phyloP scores from a whole-genome alignment of 2,797 vertebrate species.

The Kryptolebias ocellatus region DNA sequence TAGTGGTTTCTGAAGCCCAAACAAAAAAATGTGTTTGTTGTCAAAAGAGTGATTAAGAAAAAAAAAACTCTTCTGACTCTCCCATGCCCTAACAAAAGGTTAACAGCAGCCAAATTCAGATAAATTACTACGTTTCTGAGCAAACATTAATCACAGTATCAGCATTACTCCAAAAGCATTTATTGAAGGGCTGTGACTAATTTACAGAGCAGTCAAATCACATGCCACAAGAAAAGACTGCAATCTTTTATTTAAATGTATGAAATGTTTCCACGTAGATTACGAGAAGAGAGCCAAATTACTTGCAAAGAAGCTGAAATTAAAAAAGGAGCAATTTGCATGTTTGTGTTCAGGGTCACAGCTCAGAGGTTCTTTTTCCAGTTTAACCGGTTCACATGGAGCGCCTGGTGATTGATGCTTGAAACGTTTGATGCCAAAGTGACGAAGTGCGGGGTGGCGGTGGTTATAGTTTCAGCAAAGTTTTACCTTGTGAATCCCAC shows the following conservation, averaged over 20 bases:
- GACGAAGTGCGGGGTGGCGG: conserved; percentile 4
- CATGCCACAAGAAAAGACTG: conserved; percentile 34
- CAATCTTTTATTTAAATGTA: conserved; percentile 41
- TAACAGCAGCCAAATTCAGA: conserved; percentile 64
- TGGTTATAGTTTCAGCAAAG: conserved; percentile 55
- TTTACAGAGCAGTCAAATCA: conserved; percentile 51
- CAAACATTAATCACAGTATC: conserved; percentile 59
- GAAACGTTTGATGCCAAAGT: conserved; percentile 54
- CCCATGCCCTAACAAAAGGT: conserved; percentile 46
- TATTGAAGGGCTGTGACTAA: conserved; percentile 56
- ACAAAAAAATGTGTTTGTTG: conserved; percentile 73
- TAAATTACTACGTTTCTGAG: conserved; percentile 53
- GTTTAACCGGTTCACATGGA: conserved; percentile 35
- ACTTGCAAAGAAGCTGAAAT: conserved; percentile 31
- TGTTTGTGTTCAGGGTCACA: conserved; percentile 28
- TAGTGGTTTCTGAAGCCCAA: conserved; percentile 48
- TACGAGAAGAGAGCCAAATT: conserved; percentile 44
- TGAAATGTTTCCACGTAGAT: conserved; percentile 42
- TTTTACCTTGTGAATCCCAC: conserved; percentile 65
- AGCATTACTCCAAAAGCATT: conserved; percentile 50
- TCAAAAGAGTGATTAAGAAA: conserved; percentile 64
- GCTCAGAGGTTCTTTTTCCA: conserved; percentile 45
- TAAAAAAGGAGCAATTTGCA: conserved; percentile 45
- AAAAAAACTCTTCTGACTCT: conserved; percentile 41
- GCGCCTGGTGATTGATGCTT: conserved; percentile 36